Evolutionary conservation across 2,797 vertebrate genomes (phyloP), one percentile per base, ranked within the genome.

Genomic region (Muscicapa striata): DNA sequence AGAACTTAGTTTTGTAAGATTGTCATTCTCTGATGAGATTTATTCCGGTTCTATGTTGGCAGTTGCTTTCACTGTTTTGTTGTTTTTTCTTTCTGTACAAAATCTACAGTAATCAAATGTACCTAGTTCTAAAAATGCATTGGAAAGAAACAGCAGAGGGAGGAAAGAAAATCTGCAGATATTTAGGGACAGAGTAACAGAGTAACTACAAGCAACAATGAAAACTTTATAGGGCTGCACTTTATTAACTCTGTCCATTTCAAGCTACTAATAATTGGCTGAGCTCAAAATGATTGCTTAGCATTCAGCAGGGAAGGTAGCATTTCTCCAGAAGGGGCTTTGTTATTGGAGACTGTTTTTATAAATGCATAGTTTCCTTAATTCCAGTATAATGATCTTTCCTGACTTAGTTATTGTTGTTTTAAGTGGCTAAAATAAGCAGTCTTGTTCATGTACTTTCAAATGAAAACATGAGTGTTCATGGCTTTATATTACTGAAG

Each of bases 381-480:
- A 95, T 96, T 92, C 84, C 75, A 67, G 48, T 84, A 51, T 95
- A 94, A 93, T 95, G 91, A 94, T 89, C 64, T 91, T 94, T 79
- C 69, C 80, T 94, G 92, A 73, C 46, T 80, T 93, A 81, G 70
- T 95, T 94, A 90, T 93, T 96, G 82, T 96, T 93, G 68, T 92
- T 98, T 96, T 94, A 95, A 89, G 63, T 91, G 66, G 57, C 75
- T 95, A 78, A 85, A 95, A 92, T 86, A 94, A 96, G 94, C 87
- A 91, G 18, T 88, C 96, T 92, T 88, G 92, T 94, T 97, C 90
- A 72, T 83, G 57, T 82, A 87, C 26, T 96, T 94, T 96, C 73
- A 94, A 93, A 95, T 94, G 77, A 94, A 96, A 97, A 96, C 83
- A 96, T 8, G 13, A 96, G 59, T 61, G 91, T 95, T 97, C 96